Evolutionary conservation across 2,113 vertebrate species (phyloP).

Genomic region (Loxodonta africana): DNA sequence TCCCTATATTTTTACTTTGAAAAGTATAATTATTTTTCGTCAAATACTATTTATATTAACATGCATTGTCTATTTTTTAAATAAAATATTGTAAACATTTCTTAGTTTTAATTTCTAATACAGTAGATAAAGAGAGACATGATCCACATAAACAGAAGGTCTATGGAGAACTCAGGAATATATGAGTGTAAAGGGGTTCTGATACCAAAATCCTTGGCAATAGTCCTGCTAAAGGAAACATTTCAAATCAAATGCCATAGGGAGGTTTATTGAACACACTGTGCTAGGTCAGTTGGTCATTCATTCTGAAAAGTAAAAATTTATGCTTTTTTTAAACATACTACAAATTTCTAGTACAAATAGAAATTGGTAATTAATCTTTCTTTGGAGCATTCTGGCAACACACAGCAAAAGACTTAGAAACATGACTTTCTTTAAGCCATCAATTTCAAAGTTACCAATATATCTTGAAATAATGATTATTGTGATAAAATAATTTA

Average conservation of each 20-base stretch:
- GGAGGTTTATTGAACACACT: not conserved
- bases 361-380: not conserved
- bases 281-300: not conserved
- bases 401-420: not conserved
- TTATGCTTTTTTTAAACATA: not conserved
- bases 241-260: not conserved
- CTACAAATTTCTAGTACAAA: not conserved
- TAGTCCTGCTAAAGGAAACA: not conserved
- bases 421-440: not conserved
- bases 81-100: not conserved
- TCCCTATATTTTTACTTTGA: not conserved
- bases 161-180: not conserved
- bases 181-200: not conserved
- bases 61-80: not conserved
- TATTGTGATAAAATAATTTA: not conserved
- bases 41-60: not conserved
- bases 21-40: not conserved
- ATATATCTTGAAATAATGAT: not conserved
- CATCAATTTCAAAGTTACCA: not conserved
- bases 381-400: not conserved
- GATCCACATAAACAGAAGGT: not conserved
- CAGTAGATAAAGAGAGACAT: not conserved
- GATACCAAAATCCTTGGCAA: not conserved
- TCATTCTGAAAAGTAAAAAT: not conserved
- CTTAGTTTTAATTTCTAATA: not conserved